Evolutionary conservation across 2,113 vertebrate genomes (phyloP).

Genomic region (Phalacrocorax brasilianus): DNA sequence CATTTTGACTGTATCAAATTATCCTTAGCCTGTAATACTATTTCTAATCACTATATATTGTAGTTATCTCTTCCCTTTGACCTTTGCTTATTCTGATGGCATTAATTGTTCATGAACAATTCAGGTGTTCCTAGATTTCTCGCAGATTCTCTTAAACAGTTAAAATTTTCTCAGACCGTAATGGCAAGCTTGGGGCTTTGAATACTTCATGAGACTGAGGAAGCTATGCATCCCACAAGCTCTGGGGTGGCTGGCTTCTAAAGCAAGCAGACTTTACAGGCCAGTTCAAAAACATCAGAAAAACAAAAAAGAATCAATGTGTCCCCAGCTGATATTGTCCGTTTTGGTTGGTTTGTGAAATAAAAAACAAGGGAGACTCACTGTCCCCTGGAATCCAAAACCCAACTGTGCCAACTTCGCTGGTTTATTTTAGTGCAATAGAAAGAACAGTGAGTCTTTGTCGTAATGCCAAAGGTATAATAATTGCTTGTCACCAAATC

Average conservation of each 20-base stretch:
- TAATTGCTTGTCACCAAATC: constrained; percentile 45
- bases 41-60: not conserved
- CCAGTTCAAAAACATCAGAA: not conserved
- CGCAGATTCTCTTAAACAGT: not conserved
- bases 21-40: not conserved
- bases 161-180: not conserved
- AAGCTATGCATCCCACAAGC: not conserved
- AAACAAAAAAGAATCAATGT: not conserved
- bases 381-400: constrained; percentile 38
- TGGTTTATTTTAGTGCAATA: not conserved
- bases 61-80: not conserved
- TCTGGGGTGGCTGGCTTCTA: not conserved
- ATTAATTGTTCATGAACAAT: not conserved
- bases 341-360: not conserved
- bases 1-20: not conserved
- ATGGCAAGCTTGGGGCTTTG: not conserved
- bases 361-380: not conserved
- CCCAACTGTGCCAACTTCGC: not conserved
- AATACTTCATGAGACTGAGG: not conserved
- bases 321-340: not conserved
- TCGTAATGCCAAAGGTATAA: constrained; percentile 17
- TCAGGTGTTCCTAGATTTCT: not conserved
- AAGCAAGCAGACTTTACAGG: not conserved
- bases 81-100: not conserved
- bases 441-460: constrained; percentile 43